These are phyloP conservation scores for Colletes gigas DNA, from an alignment of 1,140 invertebrate species.

Conservation along the genomic window DNA sequence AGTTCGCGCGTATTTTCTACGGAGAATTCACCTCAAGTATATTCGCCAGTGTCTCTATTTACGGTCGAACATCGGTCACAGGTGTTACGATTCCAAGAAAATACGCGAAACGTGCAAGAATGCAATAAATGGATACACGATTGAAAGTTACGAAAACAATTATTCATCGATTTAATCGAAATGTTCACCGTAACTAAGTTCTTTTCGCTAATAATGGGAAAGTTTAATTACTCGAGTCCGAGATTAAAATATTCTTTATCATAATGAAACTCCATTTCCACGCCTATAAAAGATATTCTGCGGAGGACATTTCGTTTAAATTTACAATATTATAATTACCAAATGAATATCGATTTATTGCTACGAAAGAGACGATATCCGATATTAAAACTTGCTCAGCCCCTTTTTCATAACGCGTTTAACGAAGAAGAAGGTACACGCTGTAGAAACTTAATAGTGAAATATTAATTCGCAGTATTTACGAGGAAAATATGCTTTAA, in stretches of 20 bases:
- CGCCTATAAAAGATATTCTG: background rate
- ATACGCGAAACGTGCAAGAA: background rate
- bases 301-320: background rate
- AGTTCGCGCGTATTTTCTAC: background rate
- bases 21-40: background rate
- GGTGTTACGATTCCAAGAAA: constrained; percentile 3
- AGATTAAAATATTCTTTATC: background rate
- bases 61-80: constrained; percentile 9
- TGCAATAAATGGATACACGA: background rate
- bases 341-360: background rate
- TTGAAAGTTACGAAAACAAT: background rate
- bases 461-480: too few species aligned
- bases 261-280: background rate
- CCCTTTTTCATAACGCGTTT: background rate
- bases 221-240: background rate
- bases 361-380: background rate
- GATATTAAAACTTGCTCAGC: background rate
- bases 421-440: background rate
- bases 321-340: background rate
- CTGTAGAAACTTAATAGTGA: background rate
- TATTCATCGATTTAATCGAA: too few species aligned
- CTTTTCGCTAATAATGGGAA: too few species aligned
- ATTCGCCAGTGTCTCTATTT: background rate
- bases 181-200: too few species aligned
- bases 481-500: too few species aligned